Base-by-base conservation (phyloP, 2,797 vertebrate genomes). In the Echeneis naucrates region DNA sequence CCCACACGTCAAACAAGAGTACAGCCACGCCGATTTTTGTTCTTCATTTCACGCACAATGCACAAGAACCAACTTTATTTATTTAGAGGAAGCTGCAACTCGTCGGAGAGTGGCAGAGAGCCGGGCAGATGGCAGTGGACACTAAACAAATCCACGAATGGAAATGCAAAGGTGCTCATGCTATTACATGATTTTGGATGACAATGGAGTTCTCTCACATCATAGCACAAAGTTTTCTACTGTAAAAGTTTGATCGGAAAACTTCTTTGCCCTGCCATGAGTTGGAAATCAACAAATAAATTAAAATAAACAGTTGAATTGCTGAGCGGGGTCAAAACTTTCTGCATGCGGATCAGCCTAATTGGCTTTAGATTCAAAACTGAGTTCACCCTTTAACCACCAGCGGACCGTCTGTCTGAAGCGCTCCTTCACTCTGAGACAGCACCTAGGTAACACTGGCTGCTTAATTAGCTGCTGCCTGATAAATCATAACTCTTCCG, bases 361-460 rank as follows among this genome's bases (percentile, higher is more conserved):
- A 82, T 76, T 72, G 60, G 58, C 42, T 77, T 35, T 75, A 70
- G 27, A 72, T 55, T 69, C 51, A 60, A 71, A 24, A 33, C 23
- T 27, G 21, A 50, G 35, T 57, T 65, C 7, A 10, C 35, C 50
- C 32, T 44, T 44, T 72, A 53, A 68, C 57, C 51, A 16, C 35
- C 8, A 33, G 8, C 37, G 38, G 51, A 61, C 32, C 53, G 30
- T n/a, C 24, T 14, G 21, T 23, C 27, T 68, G 30, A 82, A 85
- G 51, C 24, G 38, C 32, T 73, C 24, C 37, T 78, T 63, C 45
- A 72, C 44, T 68, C 40, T 40, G 13, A 69, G 32, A 57, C 9
- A 61, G 37, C 57, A 53, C 32, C n/a, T 44, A 27, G 37, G 45
- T 52, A 23, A 61, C 16, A 48, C 26, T 59, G 21, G 23, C 16